These are phyloP conservation scores for Hypolimnas misippus DNA, from an alignment of 2,888 invertebrate genomes.

Conservation along the genomic window DNA sequence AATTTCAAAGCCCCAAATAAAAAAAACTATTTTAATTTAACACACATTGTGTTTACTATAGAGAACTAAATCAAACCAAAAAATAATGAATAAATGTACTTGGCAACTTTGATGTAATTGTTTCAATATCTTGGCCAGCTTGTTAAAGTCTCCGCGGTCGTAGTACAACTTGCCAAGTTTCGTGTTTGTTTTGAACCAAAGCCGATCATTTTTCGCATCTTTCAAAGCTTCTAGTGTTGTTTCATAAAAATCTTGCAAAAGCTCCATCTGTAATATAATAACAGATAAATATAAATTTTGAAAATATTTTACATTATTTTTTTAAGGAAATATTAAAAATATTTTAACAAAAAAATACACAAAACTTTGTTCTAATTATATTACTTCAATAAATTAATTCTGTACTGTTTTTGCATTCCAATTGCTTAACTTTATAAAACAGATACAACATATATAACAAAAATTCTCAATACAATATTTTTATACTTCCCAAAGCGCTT, in stretches of 20 bases:
- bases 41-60: no score
- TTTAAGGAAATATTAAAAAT: neutral
- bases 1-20: no score
- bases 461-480: neutral
- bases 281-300: neutral
- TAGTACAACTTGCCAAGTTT: conserved; percentile 99
- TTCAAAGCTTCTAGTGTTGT: conserved; percentile 96
- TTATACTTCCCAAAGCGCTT: no score
- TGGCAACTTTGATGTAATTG: conserved; percentile 99
- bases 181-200: conserved; percentile 99
- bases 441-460: no score
- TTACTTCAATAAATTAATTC: no score
- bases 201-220: conserved; percentile 98
- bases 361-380: no score
- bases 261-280: conserved; percentile 91
- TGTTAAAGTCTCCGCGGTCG: conserved; percentile 96
- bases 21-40: no score
- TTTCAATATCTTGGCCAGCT: conserved; percentile 97
- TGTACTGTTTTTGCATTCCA: no score
- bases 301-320: no score
- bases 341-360: no score
- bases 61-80: no score
- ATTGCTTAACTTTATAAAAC: no score
- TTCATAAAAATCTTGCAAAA: conserved; percentile 99
- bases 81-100: conserved; percentile 70